Conservation (phyloP, 1,140 invertebrate species). For the Pararge aegeria region DNA sequence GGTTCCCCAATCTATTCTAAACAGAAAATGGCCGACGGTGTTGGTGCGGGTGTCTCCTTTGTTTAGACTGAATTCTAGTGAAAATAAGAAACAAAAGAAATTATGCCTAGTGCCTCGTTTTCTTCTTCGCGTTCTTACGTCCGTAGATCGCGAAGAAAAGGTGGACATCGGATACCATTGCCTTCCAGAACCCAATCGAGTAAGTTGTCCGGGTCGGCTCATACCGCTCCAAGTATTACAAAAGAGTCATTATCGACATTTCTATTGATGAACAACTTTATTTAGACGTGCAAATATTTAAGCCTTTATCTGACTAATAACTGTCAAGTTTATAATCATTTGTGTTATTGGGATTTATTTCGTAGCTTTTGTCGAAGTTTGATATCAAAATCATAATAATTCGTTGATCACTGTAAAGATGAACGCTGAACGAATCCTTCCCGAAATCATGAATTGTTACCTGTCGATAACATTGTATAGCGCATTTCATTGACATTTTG, state of each 20-base stretch:
- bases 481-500: constrained; percentile 75
- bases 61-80: constrained; percentile 81
- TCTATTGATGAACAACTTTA: constrained; percentile 33
- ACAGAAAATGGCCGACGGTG: constrained; percentile 84
- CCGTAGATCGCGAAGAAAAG: constrained; percentile 91
- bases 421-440: constrained; percentile 51
- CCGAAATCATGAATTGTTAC: constrained; percentile 39
- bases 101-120: constrained; percentile 95
- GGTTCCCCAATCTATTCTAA: constrained; percentile 78
- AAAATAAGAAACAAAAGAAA: constrained; percentile 79
- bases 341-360: constrained; percentile 13
- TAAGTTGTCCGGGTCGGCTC: constrained; percentile 74
- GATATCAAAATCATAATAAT: constrained; percentile 17
- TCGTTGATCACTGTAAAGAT: constrained; percentile 51
- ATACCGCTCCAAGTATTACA: constrained; percentile 61
- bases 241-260: constrained; percentile 64
- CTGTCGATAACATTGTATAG: constrained; percentile 50
- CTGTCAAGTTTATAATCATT: constrained; percentile 11
- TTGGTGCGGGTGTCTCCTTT: constrained; percentile 83
- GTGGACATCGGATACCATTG: constrained; percentile 89
- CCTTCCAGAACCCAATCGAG: constrained; percentile 87
- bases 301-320: constrained; percentile 1
- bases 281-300: constrained; percentile 22
- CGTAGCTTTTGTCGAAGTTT: constrained; percentile 9
- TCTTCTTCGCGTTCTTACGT: constrained; percentile 92